Evolutionary conservation across 2,888 invertebrate genomes (phyloP), one percentile per base, ranked within the genome.

Genomic region (Epinotia brunnichana): DNA sequence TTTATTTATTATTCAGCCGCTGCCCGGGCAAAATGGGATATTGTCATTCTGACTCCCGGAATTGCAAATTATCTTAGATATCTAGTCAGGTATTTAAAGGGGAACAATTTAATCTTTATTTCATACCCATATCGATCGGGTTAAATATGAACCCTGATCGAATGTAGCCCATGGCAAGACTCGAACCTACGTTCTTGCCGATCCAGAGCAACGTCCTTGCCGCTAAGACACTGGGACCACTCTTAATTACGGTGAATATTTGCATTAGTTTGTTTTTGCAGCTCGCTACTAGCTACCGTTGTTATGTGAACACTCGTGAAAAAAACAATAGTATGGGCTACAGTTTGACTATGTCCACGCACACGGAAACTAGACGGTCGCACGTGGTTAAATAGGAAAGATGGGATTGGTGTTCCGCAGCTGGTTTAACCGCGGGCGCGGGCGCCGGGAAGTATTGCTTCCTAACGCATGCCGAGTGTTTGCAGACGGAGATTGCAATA

Each of bases 401-500:
- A 69, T 63, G 19, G 57, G 21, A 73, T 63, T 69, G 68, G 63
- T 69, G 51, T 62, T 63, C 66, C 53, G 51, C 29, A 61, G 60
- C 57, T 35, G 68, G 63, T 56, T 44, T 68, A 69, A 74, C 73
- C 73, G 73, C 62, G 24, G 24, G 48, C 62, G 44, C 74, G 57
- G 59, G 70, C 66, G 67, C 41, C 62, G 70, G 72, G 66, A 72
- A 61, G 73, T 73, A 75, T 74, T 76, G 73, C 76, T 73, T 73
- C 70, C 74, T 59, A 73, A 74, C 74, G 75, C 74, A 74, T 64
- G 51, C 70, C 35, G 70, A 69, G 62, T 76, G 74, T 76, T 76
- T 76, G 70, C 74, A 19, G 48, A 70, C 69, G 73, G 76, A 74
- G 74, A 74, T 76, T 76, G 76, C 76, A 76, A 76, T 76, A 74